Evolutionary conservation across 2,113 vertebrate species (phyloP).

Genomic region (Sula dactylatra): DNA sequence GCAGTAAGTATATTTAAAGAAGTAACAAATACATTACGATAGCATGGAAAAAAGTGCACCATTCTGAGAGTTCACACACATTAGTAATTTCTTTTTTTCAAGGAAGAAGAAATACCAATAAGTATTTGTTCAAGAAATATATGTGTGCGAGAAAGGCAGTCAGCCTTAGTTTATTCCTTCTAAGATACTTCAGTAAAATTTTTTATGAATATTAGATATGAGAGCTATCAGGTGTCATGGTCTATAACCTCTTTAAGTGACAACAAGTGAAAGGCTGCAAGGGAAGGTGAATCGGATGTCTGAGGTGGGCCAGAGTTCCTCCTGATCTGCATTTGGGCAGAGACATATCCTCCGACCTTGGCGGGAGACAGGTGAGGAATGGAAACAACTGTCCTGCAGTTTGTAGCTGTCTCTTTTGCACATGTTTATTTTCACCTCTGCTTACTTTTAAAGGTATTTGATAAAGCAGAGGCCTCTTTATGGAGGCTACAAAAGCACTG

Average conservation of each 20-base stretch:
- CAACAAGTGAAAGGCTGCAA: neutral
- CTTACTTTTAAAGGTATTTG: neutral
- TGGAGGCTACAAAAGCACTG: rapidly evolving
- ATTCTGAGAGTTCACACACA: neutral
- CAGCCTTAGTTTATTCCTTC: neutral
- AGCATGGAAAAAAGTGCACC: rapidly evolving
- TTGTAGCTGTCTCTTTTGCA: neutral
- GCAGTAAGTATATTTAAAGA: neutral
- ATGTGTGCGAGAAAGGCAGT: rapidly evolving
- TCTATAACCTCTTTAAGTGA: neutral
- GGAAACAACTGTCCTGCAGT: neutral
- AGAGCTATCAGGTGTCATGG: neutral
- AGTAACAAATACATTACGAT: neutral
- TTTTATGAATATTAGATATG: neutral
- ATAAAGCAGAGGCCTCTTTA: rapidly evolving
- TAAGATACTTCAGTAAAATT: neutral
- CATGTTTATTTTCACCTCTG: neutral
- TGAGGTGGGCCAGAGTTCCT: neutral
- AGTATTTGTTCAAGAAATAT: neutral
- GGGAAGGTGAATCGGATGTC: neutral
- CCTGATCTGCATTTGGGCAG: neutral
- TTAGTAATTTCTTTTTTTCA: neutral
- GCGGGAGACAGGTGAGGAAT: neutral
- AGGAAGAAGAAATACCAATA: neutral
- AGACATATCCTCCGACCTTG: neutral